A percentile compares a stretch with the other conserved stretches of the same genome.
Conservation (phyloP, 2,888 invertebrate species). For the Cephus pygmeus region DNA sequence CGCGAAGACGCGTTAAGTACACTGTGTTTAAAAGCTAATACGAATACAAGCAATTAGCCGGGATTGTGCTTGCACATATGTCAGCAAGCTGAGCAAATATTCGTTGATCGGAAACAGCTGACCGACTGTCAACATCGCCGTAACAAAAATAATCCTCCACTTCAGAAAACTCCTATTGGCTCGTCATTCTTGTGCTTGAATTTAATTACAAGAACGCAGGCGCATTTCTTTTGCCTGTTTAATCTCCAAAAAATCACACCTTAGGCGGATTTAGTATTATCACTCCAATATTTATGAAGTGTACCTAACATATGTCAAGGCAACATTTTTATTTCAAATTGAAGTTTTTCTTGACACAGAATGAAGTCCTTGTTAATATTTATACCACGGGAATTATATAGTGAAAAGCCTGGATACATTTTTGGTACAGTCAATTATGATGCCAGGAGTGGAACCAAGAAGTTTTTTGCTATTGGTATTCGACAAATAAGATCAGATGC, state of each 20-base stretch:
- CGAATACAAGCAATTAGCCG: slow-evolving; percentile 39
- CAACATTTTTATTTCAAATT: neutral
- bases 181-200: neutral
- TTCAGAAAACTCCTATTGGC: neutral
- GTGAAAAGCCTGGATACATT: slow-evolving; percentile 48
- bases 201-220: neutral
- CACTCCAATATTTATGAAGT: neutral
- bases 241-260: neutral
- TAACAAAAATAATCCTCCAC: neutral
- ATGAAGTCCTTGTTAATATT: slow-evolving; percentile 55
- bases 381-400: slow-evolving; percentile 46
- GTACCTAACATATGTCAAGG: neutral
- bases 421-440: slow-evolving; percentile 50
- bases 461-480: slow-evolving; percentile 52
- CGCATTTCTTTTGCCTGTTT: neutral
- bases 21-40: slow-evolving; percentile 16
- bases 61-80: slow-evolving; percentile 12
- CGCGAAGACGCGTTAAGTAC: slow-evolving; percentile 1
- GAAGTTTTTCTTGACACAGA: neutral
- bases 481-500: slow-evolving; percentile 26
- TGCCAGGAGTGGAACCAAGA: slow-evolving; percentile 37
- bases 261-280: neutral
- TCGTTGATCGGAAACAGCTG: slow-evolving; percentile 40
- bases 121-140: slow-evolving; percentile 20
- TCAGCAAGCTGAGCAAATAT: slow-evolving; percentile 26